A percentile compares a stretch with the other conserved stretches of the same genome.
phyloP scores from a whole-genome alignment of 2,797 vertebrate species.

The Xiphophorus birchmanni region DNA sequence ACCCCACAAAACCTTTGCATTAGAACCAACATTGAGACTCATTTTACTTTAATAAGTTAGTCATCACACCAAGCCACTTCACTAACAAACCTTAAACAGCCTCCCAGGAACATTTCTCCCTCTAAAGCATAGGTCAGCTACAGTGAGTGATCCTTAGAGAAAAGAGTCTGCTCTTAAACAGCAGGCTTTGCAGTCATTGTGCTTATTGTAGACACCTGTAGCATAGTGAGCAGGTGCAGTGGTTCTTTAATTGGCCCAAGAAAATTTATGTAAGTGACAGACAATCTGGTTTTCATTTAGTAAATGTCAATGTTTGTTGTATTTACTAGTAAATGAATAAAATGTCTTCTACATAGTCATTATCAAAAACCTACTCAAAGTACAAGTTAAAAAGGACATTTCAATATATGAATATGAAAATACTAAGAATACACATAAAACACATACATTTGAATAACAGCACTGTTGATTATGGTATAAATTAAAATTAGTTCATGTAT shows the following conservation, averaged over 20 bases:
- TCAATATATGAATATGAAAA: background rate
- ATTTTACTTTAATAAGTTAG: background rate
- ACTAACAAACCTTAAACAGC: constrained; percentile 3
- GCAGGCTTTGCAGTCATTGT: background rate
- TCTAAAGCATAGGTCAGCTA: background rate
- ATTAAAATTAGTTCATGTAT: background rate
- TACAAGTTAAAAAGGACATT: background rate
- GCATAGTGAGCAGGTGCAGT: background rate
- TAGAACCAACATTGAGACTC: background rate
- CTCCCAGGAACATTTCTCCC: background rate
- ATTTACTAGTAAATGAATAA: background rate
- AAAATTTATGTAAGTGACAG: background rate
- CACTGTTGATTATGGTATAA: background rate
- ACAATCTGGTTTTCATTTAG: background rate
- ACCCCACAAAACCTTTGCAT: background rate
- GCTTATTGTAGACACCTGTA: constrained; percentile 13
- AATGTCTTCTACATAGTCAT: background rate
- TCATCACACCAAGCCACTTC: background rate
- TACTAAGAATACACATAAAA: background rate
- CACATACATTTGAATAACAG: background rate
- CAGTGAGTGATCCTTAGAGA: too few species aligned
- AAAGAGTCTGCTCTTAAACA: background rate
- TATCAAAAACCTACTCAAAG: background rate
- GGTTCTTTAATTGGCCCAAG: background rate
- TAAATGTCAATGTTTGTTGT: background rate